A percentile compares a stretch with the other conserved stretches of the same genome.
Evolutionary conservation across 2,113 vertebrate genomes (phyloP).

Genomic region (Marmota monax): DNA sequence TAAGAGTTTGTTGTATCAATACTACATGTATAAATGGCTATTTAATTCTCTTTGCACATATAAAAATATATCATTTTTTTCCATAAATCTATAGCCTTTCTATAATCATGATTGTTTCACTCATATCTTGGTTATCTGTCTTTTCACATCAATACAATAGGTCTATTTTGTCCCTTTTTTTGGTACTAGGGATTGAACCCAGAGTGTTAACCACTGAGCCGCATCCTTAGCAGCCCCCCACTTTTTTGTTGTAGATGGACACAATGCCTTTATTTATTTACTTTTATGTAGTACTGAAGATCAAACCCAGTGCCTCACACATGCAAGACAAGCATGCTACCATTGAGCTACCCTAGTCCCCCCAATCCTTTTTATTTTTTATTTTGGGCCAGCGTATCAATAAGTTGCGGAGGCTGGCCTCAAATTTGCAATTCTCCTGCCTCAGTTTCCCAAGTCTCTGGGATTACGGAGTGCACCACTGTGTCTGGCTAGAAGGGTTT

Average conservation of each 20-base stretch:
- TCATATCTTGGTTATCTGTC: not conserved
- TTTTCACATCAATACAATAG: not conserved
- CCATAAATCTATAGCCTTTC: not conserved
- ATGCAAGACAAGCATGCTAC: not conserved
- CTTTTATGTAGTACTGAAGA: not conserved
- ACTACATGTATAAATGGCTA: not conserved
- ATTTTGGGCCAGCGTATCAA: too few relatives aligned
- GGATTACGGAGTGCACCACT: too few relatives aligned
- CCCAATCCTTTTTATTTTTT: too few relatives aligned
- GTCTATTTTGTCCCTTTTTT: not conserved
- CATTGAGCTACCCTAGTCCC: not conserved
- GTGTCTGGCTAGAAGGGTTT: too few relatives aligned
- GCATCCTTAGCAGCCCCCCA: too few relatives aligned
- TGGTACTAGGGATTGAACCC: too few relatives aligned
- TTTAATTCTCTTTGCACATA: conserved; percentile 12
- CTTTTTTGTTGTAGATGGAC: too few relatives aligned
- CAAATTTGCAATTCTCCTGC: too few relatives aligned
- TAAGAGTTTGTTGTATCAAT: not conserved
- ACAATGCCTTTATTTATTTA: too few relatives aligned
- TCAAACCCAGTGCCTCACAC: not conserved
- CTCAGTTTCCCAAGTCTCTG: too few relatives aligned
- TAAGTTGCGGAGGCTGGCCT: too few relatives aligned
- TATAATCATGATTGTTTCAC: not conserved
- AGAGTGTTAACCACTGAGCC: too few relatives aligned
- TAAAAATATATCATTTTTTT: not conserved